Base-by-base conservation (phyloP, 2,113 vertebrate species). In the Barbus barbus region DNA sequence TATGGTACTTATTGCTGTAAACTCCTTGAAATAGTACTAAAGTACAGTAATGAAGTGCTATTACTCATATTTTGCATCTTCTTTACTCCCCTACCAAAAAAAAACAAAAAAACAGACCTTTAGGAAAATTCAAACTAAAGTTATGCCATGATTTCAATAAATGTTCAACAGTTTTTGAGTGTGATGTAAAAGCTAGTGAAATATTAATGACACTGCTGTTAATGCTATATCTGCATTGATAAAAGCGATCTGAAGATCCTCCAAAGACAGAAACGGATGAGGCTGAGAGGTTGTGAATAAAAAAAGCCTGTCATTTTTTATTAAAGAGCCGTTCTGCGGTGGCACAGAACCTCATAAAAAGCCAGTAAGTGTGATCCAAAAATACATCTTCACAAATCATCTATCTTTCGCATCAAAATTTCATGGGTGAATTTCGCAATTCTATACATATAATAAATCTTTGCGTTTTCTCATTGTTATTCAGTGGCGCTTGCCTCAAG, bases 381-480 rank as follows among this genome's bases (percentile, higher is more conserved):
- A 81, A 81, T 67, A 81, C 78, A 81, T 46, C 61, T 67, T 46
- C 61, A 51, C 38, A 67, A 67, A 81, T 81, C 78, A 81, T 81
- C 78, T 51, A 41, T 63, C 56, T 28, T 33, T 79, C 58, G 44
- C 60, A 81, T 81, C 78, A 81, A 81, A 81, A 65, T 81, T 69
- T 81, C 41, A 81, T 81, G 61, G 44, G n/a, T 9, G 33, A 33
- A 67, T 48, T 69, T 51, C 26, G 41, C 61, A 48, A 22, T 81
- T 81, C 61, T 67, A 31, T 67, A 69, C 61, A 67, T 67, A 33
- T 81, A 67, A 81, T 81, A 67, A 81, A 48, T 67, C 78, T 46
- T 28, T 51, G 41, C 41, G 7, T 9, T 79, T 82, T 78, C 75
- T 84, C 75, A 60, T 79, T 58, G 75, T 84, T 73, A 67, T 78